These are phyloP conservation scores for Panthera tigris DNA, from an alignment of 2,113 vertebrate genomes.

Conservation along the genomic window DNA sequence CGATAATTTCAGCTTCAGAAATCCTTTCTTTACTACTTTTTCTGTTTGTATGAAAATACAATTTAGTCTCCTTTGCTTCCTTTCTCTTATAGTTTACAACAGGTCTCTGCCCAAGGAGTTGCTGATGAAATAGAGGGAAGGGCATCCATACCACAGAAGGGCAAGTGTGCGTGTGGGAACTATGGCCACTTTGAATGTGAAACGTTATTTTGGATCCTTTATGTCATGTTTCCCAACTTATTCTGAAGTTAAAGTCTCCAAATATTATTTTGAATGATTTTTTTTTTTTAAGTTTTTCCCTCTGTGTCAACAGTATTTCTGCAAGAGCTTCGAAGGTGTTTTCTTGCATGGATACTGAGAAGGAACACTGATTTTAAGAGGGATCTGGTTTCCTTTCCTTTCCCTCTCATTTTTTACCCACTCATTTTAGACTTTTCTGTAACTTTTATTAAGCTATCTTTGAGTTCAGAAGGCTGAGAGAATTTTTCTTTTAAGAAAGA, in stretches of 20 bases:
- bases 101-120: not conserved
- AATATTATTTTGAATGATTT: conserved; percentile 21
- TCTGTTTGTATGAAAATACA: not conserved
- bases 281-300: not conserved
- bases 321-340: not conserved
- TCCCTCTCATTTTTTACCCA: not conserved
- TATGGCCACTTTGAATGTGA: not conserved
- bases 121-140: not conserved
- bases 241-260: not conserved
- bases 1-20: not conserved
- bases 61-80: not conserved
- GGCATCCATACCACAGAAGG: no score
- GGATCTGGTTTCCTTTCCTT: conserved; percentile 35
- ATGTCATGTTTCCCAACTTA: not conserved
- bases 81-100: not conserved
- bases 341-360: conserved; percentile 36
- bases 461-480: conserved; percentile 67
- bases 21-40: not conserved
- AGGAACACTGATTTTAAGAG: conserved; percentile 42
- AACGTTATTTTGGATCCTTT: not conserved
- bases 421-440: conserved; percentile 29
- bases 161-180: not conserved
- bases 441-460: conserved; percentile 67
- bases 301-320: not conserved
- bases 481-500: conserved; percentile 68